A percentile compares a stretch with the other conserved stretches of the same genome.
These are phyloP conservation scores for Raphicerus campestris DNA, from an alignment of 2,113 vertebrate species.

Conservation along the genomic window DNA sequence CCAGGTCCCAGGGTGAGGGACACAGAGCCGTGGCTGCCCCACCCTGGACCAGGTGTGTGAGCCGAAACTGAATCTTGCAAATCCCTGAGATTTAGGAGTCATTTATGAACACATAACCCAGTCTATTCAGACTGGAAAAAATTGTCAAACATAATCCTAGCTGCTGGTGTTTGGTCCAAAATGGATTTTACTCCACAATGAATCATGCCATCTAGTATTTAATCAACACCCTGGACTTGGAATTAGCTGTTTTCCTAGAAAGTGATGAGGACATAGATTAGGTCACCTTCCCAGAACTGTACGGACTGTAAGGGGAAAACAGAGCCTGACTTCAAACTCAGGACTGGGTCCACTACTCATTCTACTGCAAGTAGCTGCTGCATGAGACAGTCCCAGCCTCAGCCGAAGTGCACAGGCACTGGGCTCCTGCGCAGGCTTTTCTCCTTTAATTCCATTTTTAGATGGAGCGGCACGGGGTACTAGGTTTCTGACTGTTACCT, in stretches of 20 bases:
- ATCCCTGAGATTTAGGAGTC: not conserved
- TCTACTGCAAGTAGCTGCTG: not conserved
- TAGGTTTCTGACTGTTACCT: not conserved
- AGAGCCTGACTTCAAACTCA: not conserved
- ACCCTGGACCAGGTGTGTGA: not conserved
- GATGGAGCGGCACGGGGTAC: not conserved
- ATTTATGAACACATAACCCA: not conserved
- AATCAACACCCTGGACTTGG: not conserved
- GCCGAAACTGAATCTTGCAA: not conserved
- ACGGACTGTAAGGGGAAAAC: not conserved
- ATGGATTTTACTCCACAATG: not conserved
- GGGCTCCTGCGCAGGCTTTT: not conserved
- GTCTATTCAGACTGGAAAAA: not conserved
- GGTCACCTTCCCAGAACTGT: not conserved
- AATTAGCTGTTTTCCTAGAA: not conserved
- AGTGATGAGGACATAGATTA: not conserved
- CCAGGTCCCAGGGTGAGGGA: not conserved
- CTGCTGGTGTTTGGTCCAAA: not conserved
- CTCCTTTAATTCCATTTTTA: not conserved
- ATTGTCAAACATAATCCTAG: not conserved
- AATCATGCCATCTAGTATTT: not conserved
- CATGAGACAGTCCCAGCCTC: not conserved
- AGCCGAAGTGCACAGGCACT: fast-evolving
- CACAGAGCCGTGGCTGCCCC: not conserved
- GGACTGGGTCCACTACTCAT: not conserved